phyloP scores from a whole-genome alignment of 64 coral and sea anemone species.

The Montipora capricornis region DNA sequence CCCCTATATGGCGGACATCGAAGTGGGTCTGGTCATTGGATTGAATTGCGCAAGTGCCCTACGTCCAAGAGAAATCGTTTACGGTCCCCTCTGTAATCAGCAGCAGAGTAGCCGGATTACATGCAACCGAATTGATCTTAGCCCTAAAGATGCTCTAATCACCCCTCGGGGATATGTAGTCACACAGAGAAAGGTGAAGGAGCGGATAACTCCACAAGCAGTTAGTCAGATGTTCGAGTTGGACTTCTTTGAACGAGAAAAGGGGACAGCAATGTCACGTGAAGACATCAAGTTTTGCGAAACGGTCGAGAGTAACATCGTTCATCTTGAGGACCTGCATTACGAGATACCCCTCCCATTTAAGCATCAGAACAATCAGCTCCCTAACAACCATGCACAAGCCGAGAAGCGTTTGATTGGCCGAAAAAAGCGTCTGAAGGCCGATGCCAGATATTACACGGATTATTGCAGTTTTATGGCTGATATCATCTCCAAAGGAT shows the following conservation, averaged over 20 bases:
- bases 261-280: too few species aligned
- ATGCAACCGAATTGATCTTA: slow-evolving; percentile 27
- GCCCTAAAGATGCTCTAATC: neutral
- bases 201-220: slow-evolving; percentile 10
- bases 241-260: too few species aligned
- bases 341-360: slow-evolving; percentile 58
- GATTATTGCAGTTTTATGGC: slow-evolving; percentile 62
- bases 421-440: too few species aligned
- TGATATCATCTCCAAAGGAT: slow-evolving; percentile 46
- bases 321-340: slow-evolving; percentile 34
- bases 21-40: slow-evolving; percentile 77
- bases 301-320: too few species aligned
- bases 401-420: too few species aligned
- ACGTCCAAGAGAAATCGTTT: slow-evolving; percentile 64
- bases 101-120: neutral
- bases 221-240: too few species aligned
- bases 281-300: too few species aligned
- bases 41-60: slow-evolving; percentile 68
- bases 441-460: neutral
- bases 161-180: slow-evolving; percentile 8
- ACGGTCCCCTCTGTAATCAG: slow-evolving; percentile 27
- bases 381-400: too few species aligned
- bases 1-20: slow-evolving; percentile 56
- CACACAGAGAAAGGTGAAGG: slow-evolving; percentile 20
- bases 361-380: too few species aligned